phyloP scores from a whole-genome alignment of 2,888 invertebrate species.

The Proisotoma minuta region DNA sequence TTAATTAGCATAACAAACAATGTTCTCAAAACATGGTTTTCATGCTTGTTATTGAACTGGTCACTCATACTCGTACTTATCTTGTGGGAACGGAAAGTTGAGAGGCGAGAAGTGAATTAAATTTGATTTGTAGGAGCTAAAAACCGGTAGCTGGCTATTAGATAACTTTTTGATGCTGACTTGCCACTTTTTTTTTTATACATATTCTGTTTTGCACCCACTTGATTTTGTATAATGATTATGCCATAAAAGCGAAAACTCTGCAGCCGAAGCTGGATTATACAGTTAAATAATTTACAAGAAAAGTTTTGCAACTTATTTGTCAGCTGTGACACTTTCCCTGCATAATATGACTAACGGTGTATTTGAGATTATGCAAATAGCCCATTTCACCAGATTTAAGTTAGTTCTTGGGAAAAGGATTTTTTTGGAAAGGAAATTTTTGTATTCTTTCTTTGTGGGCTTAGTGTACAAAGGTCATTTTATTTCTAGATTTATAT shows the following conservation, averaged over 20 bases:
- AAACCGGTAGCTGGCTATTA: constrained; percentile 6
- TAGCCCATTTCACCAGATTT: not conserved
- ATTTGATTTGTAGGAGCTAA: not conserved
- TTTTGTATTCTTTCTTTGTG: not conserved
- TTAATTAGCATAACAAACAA: not conserved
- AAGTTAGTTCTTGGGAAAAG: not conserved
- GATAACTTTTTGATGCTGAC: too few species aligned
- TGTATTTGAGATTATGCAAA: not conserved
- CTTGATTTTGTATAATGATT: too few species aligned
- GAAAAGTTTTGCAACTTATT: too few species aligned
- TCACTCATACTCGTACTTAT: not conserved
- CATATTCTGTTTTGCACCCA: too few species aligned
- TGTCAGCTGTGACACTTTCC: too few species aligned
- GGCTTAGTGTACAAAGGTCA: too few species aligned
- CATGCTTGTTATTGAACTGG: not conserved
- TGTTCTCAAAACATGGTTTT: not conserved
- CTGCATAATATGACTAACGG: not conserved
- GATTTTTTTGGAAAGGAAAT: not conserved
- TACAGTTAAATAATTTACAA: too few species aligned
- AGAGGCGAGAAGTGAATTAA: not conserved
- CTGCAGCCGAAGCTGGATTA: too few species aligned
- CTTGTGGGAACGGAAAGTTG: constrained; percentile 4
- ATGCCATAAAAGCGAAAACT: too few species aligned
- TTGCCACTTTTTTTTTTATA: too few species aligned
- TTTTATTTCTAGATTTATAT: not conserved